Conservation (phyloP, 2,888 invertebrate species). For the Colletes collaris region DNA sequence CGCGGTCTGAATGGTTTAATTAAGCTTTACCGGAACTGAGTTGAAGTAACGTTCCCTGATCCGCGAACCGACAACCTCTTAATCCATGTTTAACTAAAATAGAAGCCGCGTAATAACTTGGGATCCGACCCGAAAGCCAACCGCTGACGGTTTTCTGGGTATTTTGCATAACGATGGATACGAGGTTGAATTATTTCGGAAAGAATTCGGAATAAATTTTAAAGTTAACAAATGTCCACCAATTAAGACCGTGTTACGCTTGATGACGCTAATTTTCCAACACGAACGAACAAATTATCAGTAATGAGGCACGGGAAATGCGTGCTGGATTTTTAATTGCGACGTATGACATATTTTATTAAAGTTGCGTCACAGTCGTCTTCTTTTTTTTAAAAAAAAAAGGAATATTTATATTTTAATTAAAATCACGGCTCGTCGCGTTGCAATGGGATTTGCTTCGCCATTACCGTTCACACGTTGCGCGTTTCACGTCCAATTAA, state of each 20-base stretch:
- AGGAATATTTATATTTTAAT: constrained; percentile 20
- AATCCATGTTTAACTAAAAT: constrained; percentile 18
- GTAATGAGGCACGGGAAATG: not conserved
- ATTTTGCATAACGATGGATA: not conserved
- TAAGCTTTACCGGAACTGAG: constrained; percentile 4
- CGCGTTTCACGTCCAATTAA: constrained; percentile 16
- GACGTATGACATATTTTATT: constrained; percentile 13
- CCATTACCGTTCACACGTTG: not conserved
- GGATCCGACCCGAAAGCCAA: not conserved
- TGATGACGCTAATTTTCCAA: constrained; percentile 1
- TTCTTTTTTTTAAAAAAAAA: not conserved
- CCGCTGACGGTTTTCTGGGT: not conserved
- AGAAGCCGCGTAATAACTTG: constrained; percentile 1
- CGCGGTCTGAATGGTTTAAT: constrained; percentile 11
- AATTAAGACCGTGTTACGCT: too few relatives aligned
- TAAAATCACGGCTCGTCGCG: constrained; percentile 18
- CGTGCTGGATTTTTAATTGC: constrained; percentile 30
- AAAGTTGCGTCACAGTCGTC: not conserved
- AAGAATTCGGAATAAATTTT: constrained; percentile 1
- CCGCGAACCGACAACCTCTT: not conserved
- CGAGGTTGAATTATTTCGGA: not conserved
- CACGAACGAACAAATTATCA: too few relatives aligned
- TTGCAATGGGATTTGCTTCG: not conserved
- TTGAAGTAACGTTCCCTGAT: not conserved
- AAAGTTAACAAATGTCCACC: not conserved